Base-by-base conservation (phyloP, 2,888 invertebrate genomes). In the Euplexia lucipara region DNA sequence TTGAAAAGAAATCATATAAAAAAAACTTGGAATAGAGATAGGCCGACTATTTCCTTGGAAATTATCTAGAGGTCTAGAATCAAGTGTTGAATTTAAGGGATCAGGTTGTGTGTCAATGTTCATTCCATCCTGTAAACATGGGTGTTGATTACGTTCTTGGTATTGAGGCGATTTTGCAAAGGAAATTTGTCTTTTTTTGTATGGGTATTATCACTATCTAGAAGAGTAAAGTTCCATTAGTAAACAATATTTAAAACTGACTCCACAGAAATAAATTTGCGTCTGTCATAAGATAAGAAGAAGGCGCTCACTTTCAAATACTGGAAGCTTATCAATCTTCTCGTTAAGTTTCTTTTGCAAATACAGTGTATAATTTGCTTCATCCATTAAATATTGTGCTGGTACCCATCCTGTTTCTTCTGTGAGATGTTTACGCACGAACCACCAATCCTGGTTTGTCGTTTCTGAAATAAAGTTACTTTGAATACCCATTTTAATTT, bases 341-440 rank as follows among this genome's bases (percentile, higher is more conserved):
- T 98, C 98, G 84, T 98, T 97, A 1, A 99, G 94, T 91, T 98
- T 98, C 91, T 97, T 98, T 86, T 98, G 98, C 10, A 99, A 96
- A 83, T 98, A 98, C 47, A 97, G 93, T 0, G 97, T 97, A 85
- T 98, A 99, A 80, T 97, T 97, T 3, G 95, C 95, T 89, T 98
- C 98, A 83, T 98, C 97, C 96, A 98, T 97, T 4, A 99, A 95
- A 86, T 98, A 97, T 87, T 98, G 97, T 0, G 98, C 98, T 16
- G 98, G 98, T n/a, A 98, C 98, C 97, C 98, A 98, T 67, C 99
- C 99, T 83, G 97, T 98, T 92, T 99, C 98, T 88, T 98, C 97
- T 0, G 98, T 98, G 30, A 98, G 95, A 89, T 98, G 97, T 90
- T 99, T 99, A 82, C 97, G 97, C 0, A 99, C 98, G 86, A 97